These are phyloP conservation scores for Trachelus tabidus DNA, from an alignment of 2,888 invertebrate species.

Conservation along the genomic window DNA sequence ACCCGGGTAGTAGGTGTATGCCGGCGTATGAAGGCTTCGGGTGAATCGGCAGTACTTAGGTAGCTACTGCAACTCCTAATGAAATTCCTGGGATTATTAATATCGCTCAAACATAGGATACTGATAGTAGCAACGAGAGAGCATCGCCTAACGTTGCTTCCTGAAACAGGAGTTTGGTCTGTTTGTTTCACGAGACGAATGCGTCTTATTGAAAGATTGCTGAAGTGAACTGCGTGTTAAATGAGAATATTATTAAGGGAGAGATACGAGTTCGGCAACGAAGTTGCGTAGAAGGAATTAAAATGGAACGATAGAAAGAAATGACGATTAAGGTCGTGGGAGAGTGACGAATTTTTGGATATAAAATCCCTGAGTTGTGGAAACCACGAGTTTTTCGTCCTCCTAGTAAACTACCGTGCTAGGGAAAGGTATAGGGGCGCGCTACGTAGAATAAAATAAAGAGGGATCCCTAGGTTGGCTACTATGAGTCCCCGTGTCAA, in stretches of 20 bases:
- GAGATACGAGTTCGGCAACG: background rate
- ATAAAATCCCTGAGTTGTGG: background rate
- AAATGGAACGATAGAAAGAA: background rate
- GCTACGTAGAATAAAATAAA: constrained; percentile 23
- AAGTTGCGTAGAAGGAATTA: background rate
- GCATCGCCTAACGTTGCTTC: background rate
- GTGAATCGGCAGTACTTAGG: constrained; percentile 23
- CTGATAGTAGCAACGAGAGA: constrained; percentile 34
- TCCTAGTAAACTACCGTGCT: background rate
- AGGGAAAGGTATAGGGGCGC: background rate
- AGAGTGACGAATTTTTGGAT: background rate
- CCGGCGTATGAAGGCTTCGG: background rate
- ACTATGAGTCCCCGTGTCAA: constrained; percentile 15
- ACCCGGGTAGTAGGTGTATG: background rate
- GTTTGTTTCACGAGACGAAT: background rate
- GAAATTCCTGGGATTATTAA: constrained; percentile 61
- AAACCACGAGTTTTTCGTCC: background rate
- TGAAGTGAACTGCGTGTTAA: background rate
- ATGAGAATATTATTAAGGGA: background rate
- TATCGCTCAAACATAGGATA: constrained; percentile 46
- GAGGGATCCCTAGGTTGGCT: constrained; percentile 25
- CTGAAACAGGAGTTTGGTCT: background rate
- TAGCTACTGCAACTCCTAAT: constrained; percentile 51
- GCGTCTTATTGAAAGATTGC: background rate
- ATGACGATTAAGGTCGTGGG: background rate